Evolutionary conservation across 2,113 vertebrate genomes (phyloP).

Genomic region (Neolamprologus cancellatus): DNA sequence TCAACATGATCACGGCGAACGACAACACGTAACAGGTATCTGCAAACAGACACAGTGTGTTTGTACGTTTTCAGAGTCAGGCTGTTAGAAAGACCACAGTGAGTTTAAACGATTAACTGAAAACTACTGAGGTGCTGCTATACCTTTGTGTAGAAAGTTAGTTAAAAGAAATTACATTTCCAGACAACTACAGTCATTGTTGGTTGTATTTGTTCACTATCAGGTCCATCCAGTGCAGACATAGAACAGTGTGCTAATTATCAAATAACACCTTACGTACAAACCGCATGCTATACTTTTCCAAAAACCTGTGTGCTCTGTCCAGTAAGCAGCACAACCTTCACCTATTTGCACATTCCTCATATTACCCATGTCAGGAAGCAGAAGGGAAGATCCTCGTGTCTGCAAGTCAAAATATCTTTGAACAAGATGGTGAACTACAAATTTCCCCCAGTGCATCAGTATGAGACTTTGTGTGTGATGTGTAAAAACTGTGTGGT

Average conservation of each 20-base stretch:
- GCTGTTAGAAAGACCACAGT: neutral
- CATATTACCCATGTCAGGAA: neutral
- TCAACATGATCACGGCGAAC: constrained; percentile 97
- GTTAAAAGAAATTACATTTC: neutral
- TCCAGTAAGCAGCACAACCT: neutral
- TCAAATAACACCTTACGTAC: neutral
- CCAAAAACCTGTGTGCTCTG: neutral
- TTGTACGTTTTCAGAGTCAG: neutral
- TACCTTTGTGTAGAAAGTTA: neutral
- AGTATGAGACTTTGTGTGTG: neutral
- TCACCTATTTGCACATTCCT: neutral
- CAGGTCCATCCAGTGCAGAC: neutral
- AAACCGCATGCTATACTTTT: neutral
- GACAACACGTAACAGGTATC: constrained; percentile 97
- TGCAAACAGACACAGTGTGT: neutral
- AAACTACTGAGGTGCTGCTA: neutral
- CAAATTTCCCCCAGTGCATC: neutral
- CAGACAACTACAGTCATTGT: neutral
- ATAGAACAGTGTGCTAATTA: neutral
- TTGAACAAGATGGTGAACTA: neutral
- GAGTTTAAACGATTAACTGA: neutral
- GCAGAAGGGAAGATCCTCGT: neutral
- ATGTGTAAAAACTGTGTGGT: neutral
- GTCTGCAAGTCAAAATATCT: neutral
- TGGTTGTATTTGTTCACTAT: neutral